Base-by-base conservation (phyloP, 1,140 invertebrate species). In the Schlechtendalia chinensis region DNA sequence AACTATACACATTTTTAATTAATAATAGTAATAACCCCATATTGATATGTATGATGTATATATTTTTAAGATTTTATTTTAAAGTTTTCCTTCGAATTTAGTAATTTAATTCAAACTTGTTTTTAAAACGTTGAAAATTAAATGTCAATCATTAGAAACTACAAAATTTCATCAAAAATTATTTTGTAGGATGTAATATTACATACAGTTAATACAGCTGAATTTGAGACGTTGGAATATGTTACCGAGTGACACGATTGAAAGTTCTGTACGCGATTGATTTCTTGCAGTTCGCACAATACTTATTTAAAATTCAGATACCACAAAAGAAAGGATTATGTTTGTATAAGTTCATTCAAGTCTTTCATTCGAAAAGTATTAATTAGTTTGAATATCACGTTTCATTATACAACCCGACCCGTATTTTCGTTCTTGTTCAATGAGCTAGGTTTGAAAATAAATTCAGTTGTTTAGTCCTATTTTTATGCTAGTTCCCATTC, bases 261-360 rank as follows among this genome's bases (percentile, higher is more conserved):
- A 17, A 39, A 65, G 29, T 65, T 65, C 19, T 39, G 19, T n/a
- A 39, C 17, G 29, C 39, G 61, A 65, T 65, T 65, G 61, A 65
- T 65, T 65, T 65, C 29, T 19, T 27, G 32, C 61, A 12, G 61
- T n/a, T 17, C 61, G 24, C 19, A 39, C 11, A 39, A 65, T 65
- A 65, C 29, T 8, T 65, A 14, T 39, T 17, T n/a, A 16, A n/a
- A 39, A n/a, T 39, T 11, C 29, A n/a, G 32, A 19, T 14, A 19
- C 19, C 29, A 39, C 19, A 17, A 65, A 65, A 65, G 10, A 12
- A 39, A 1, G 29, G 59, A 65, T 39, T 32, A 65, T n/a, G 29
- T n/a, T 17, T 65, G 11, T n/a, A n/a, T 65, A n/a, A 22, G 19
- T 32, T 65, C 3, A 39, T 10, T 22, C 11, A 12, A 39, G 29